phyloP scores from a whole-genome alignment of 2,888 invertebrate genomes.

The Dasysyrphus tricinctus region DNA sequence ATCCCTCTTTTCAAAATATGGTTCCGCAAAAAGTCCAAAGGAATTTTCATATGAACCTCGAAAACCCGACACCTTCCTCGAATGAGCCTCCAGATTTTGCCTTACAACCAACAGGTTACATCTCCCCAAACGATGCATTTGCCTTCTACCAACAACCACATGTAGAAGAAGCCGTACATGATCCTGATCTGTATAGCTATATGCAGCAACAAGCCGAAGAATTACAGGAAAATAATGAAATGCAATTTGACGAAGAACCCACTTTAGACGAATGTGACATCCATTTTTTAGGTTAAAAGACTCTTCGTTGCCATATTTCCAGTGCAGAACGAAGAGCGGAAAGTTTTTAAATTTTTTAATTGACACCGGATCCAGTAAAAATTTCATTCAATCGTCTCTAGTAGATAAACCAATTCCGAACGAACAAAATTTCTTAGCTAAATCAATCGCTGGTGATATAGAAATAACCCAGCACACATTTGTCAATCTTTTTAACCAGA shows the following conservation, averaged over 20 bases:
- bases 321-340: not conserved
- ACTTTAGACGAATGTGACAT: constrained; percentile 9
- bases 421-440: not conserved
- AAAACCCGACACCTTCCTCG: not conserved
- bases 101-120: constrained; percentile 15
- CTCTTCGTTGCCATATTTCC: constrained; percentile 24
- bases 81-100: not conserved
- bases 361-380: constrained; percentile 5
- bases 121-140: constrained; percentile 26
- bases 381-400: constrained; percentile 1
- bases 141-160: constrained; percentile 16
- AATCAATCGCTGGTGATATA: not conserved
- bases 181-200: constrained; percentile 24
- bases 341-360: not conserved
- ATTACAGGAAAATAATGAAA: not conserved
- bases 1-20: constrained; percentile 19
- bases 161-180: constrained; percentile 18
- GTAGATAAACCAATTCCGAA: constrained; percentile 2
- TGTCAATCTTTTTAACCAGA: too few relatives aligned
- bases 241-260: constrained; percentile 3
- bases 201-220: constrained; percentile 1
- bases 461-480: not conserved
- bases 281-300: constrained; percentile 49
- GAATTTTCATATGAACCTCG: constrained; percentile 22
- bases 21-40: constrained; percentile 33